Evolutionary conservation across 2,797 vertebrate genomes (phyloP), one percentile per base, ranked within the genome.

Genomic region (Propithecus deckenii): DNA sequence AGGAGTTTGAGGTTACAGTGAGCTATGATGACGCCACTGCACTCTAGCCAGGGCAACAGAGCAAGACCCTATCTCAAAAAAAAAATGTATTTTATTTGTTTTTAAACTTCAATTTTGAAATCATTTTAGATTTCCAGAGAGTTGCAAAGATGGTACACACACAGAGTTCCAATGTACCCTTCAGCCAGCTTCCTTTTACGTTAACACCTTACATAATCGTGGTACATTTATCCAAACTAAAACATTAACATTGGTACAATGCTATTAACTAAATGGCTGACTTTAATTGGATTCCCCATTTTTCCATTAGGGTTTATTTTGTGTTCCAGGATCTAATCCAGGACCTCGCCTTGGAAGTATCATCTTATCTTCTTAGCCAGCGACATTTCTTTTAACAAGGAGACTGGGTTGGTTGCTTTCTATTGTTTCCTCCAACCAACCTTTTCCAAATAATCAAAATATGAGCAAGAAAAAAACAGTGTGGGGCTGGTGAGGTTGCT

Each of bases 31-130:
- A 5, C 1, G 28, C 28, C 25, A 61, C 59, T 61, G 59, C 28
- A 61, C 0, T 61, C 11, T 14, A 30, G 11, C 23, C 59, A 30
- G 28, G 25, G 59, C 59, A 61, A 61, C 12, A 61, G 25, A 30
- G 25, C 28, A 5, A 30, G 11, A 61, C 25, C 59, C 11, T 61
- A 11, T 61, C 28, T 61, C 23, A 30, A 46, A 80, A 80, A 50
- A 76, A 75, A 69, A 67, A 48, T 23, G 11, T 22, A 28, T n/a
- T 61, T 43, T 28, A n/a, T 32, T 92, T 89, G 61, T 48, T 94
- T 92, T 91, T 65, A 88, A 84, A 84, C 48, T 89, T 88, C 74
- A 85, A 80, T 85, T 59, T 48, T 90, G 75, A 81, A 67, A n/a
- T 86, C 32, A 79, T 84, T 83, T 91, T 76, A 5, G 30, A 85